A percentile compares a stretch with the other conserved stretches of the same genome.
Evolutionary conservation across 2,113 vertebrate genomes (phyloP).

Genomic region (Melanotaenia duboulayi): DNA sequence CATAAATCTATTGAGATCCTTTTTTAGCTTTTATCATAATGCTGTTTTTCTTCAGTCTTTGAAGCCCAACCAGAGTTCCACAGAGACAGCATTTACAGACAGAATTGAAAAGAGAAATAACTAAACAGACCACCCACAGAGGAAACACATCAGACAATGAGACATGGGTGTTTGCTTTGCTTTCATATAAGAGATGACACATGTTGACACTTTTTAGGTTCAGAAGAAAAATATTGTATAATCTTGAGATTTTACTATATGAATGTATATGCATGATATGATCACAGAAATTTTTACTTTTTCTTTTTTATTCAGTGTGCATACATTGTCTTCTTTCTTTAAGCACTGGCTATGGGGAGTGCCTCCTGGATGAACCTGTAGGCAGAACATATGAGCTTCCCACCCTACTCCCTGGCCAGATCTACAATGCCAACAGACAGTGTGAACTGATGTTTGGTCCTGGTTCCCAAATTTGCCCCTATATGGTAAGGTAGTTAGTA

Average conservation of each 20-base stretch:
- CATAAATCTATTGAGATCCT: slow-evolving; percentile 43
- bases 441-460: slow-evolving; percentile 96
- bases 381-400: slow-evolving; percentile 88
- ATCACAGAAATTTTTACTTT: neutral
- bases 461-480: slow-evolving; percentile 95
- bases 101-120: slow-evolving; percentile 47
- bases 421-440: slow-evolving; percentile 93
- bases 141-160: slow-evolving; percentile 49
- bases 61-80: slow-evolving; percentile 48
- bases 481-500: slow-evolving; percentile 85
- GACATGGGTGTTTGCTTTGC: slow-evolving; percentile 42
- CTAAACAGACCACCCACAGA: slow-evolving; percentile 68
- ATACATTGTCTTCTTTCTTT: slow-evolving; percentile 5
- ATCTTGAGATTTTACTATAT: neutral
- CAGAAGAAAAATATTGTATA: slow-evolving; percentile 6
- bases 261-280: slow-evolving; percentile 13
- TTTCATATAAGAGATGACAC: slow-evolving; percentile 44
- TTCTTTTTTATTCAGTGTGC: slow-evolving; percentile 3
- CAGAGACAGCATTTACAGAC: slow-evolving; percentile 51
- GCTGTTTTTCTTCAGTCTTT: slow-evolving; percentile 37
- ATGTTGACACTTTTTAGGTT: slow-evolving; percentile 35
- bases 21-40: slow-evolving; percentile 24
- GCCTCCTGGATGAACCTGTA: slow-evolving; percentile 92
- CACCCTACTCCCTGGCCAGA: slow-evolving; percentile 88
- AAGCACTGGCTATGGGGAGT: slow-evolving; percentile 96